Percentiles rank a stretch among this genome's conserved stretches.
Evolutionary conservation across 2,113 vertebrate genomes (phyloP).

Genomic region (Poeciliopsis retropinna): DNA sequence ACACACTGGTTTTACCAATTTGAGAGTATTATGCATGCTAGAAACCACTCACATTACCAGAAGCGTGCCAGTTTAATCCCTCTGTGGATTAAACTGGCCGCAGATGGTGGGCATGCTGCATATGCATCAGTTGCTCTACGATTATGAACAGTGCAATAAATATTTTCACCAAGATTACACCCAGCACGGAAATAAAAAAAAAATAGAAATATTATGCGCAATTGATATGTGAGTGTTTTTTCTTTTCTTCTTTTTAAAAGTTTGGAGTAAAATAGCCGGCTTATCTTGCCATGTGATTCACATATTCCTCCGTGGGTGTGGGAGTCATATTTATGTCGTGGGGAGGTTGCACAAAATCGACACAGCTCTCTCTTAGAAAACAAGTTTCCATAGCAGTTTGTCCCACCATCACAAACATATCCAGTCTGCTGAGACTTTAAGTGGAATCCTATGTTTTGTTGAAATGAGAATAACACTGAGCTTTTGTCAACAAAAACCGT

Average conservation of each 20-base stretch:
- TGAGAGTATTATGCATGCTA: slow-evolving; percentile 2
- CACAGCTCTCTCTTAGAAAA: neutral
- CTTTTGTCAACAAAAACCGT: too few species aligned
- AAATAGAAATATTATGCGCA: neutral
- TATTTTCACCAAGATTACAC: slow-evolving; percentile 42
- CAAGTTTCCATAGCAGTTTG: too few species aligned
- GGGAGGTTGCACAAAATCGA: neutral
- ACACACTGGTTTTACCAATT: slow-evolving; percentile 12
- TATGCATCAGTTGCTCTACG: slow-evolving; percentile 38
- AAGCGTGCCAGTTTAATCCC: slow-evolving; percentile 58
- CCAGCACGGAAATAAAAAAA: slow-evolving; percentile 13
- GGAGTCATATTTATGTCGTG: slow-evolving; percentile 1
- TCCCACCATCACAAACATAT: too few species aligned
- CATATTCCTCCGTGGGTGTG: too few species aligned
- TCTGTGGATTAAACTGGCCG: slow-evolving; percentile 66
- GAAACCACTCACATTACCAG: slow-evolving; percentile 39
- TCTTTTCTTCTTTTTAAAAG: neutral
- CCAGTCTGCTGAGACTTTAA: too few species aligned
- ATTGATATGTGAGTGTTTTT: slow-evolving; percentile 10
- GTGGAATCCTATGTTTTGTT: too few species aligned
- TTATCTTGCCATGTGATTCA: neutral
- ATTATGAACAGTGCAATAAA: slow-evolving; percentile 42
- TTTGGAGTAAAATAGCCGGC: neutral
- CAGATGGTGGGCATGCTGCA: slow-evolving; percentile 69
- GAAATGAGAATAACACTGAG: too few species aligned